Conservation (phyloP, 92 coral and sea anemone genomes). For the Zoanthus sociatus region DNA sequence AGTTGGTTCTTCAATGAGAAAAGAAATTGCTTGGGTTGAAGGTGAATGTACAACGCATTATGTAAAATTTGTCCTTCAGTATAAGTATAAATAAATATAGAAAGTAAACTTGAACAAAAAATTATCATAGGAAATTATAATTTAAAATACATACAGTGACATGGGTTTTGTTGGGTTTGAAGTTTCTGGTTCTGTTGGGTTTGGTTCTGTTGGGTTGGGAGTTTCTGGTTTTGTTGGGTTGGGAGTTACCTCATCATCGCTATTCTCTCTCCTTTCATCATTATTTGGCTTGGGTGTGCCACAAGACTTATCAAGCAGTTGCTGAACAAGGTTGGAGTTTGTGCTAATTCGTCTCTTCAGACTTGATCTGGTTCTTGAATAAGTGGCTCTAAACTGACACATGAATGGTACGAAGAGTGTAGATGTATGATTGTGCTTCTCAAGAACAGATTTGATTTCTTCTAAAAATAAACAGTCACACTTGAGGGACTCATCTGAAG, state of each 20-base stretch:
- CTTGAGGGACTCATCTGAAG: constrained; percentile 54
- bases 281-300: constrained; percentile 37
- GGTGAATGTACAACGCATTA: constrained; percentile 36
- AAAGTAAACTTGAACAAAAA: constrained; percentile 41
- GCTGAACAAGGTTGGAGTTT: constrained; percentile 46
- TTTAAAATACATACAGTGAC: constrained; percentile 32
- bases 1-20: constrained; percentile 38
- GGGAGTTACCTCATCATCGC: constrained; percentile 29
- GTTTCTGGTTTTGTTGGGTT: constrained; percentile 12
- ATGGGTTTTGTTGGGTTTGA: constrained; percentile 34
- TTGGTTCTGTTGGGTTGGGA: constrained; percentile 26
- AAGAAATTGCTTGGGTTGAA: constrained; percentile 39
- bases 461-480: constrained; percentile 46
- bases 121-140: constrained; percentile 28
- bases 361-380: constrained; percentile 48
- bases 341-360: constrained; percentile 46
- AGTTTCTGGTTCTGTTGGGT: constrained; percentile 27
- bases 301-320: constrained; percentile 29
- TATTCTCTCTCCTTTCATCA: constrained; percentile 44
- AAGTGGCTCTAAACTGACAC: constrained; percentile 48
- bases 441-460: constrained; percentile 42
- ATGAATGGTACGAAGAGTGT: constrained; percentile 47
- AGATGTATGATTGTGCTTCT: constrained; percentile 38
- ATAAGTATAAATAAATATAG: constrained; percentile 39
- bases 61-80: constrained; percentile 37